A percentile compares a stretch with the other conserved stretches of the same genome.
Conservation (phyloP, 2,888 invertebrate species). For the Drosophila ezoana region DNA sequence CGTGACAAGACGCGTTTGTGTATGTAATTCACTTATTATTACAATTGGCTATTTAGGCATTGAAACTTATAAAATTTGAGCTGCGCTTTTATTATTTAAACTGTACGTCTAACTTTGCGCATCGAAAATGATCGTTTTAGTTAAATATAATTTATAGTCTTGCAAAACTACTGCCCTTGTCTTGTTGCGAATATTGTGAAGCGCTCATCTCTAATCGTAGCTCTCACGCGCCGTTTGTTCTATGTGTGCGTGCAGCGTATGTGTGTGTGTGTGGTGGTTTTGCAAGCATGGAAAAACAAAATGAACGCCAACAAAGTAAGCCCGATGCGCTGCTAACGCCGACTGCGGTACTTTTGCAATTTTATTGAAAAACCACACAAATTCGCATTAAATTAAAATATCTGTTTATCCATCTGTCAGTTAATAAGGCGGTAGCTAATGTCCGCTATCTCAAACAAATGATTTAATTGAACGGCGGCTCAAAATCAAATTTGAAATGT, state of each 20-base stretch:
- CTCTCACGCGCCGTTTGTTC: conserved; percentile 39
- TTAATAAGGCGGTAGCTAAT: neutral
- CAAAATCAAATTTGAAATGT: conserved; percentile 53
- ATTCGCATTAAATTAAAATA: neutral
- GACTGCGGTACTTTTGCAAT: conserved; percentile 30
- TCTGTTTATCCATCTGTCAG: neutral
- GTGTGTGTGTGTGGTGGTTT: conserved; percentile 64
- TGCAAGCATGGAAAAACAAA: conserved; percentile 80
- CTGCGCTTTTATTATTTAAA: too few species aligned
- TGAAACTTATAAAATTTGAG: too few species aligned
- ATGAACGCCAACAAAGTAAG: conserved; percentile 75
- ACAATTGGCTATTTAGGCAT: neutral
- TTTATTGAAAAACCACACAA: conserved; percentile 15
- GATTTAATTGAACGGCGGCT: conserved; percentile 42
- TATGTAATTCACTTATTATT: neutral
- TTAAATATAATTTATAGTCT: neutral
- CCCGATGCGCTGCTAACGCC: conserved; percentile 59
- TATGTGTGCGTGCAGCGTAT: conserved; percentile 9
- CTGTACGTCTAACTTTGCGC: too few species aligned
- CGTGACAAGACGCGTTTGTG: conserved; percentile 32
- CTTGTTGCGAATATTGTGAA: conserved; percentile 11
- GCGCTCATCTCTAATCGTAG: conserved; percentile 44
- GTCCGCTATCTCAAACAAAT: neutral
- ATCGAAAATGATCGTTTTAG: neutral
- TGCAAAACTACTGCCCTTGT: neutral